These are phyloP conservation scores for Syngnathus acus DNA, from an alignment of 2,797 vertebrate species.

Conservation along the genomic window DNA sequence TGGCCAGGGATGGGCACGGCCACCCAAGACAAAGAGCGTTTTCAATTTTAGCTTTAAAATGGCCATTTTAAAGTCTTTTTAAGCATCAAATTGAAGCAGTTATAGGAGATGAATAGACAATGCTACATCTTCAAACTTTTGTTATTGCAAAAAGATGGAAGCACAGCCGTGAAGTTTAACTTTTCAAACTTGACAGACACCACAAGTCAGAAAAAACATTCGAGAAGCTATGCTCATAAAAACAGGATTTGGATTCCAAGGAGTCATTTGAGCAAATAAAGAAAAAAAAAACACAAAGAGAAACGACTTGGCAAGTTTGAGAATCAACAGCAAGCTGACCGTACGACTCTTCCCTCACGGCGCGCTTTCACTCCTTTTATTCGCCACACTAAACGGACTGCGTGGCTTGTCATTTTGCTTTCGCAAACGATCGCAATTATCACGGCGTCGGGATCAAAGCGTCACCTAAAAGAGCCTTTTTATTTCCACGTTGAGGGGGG, in stretches of 20 bases:
- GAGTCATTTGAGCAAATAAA: neutral
- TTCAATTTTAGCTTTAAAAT: too few relatives aligned
- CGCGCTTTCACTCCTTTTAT: constrained; percentile 4
- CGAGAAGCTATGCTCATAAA: neutral
- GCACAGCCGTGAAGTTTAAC: too few relatives aligned
- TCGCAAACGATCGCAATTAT: constrained; percentile 61
- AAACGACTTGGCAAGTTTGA: neutral
- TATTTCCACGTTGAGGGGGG: constrained; percentile 23
- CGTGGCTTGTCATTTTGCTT: constrained; percentile 52
- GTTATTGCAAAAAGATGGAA: too few relatives aligned
- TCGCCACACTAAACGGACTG: constrained; percentile 48
- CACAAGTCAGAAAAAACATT: neutral
- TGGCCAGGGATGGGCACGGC: too few relatives aligned
- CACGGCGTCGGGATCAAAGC: constrained; percentile 61
- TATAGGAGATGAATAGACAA: too few relatives aligned
- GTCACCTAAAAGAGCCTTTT: constrained; percentile 51
- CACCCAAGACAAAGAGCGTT: too few relatives aligned
- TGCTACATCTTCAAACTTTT: too few relatives aligned
- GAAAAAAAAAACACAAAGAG: neutral
- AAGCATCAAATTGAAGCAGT: too few relatives aligned
- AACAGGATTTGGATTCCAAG: neutral
- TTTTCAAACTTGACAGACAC: neutral
- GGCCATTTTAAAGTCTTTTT: too few relatives aligned
- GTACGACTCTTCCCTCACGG: neutral
- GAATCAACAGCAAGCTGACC: neutral